A percentile compares a stretch with the other conserved stretches of the same genome.
These are phyloP conservation scores for Nebria salina DNA, from an alignment of 2,888 invertebrate species.

Conservation along the genomic window DNA sequence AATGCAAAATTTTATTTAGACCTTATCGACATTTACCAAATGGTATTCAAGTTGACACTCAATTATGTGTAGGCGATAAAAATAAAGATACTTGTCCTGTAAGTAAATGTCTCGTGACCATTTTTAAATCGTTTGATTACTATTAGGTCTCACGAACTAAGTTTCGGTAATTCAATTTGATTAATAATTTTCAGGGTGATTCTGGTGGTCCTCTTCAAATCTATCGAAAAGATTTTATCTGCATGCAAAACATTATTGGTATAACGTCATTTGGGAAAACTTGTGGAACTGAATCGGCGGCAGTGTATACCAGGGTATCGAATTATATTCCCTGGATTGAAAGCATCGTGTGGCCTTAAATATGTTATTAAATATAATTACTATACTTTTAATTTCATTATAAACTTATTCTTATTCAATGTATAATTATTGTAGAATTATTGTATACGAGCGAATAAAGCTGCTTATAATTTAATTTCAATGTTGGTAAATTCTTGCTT, in stretches of 20 bases:
- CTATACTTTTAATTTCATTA: neutral
- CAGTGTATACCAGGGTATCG: conserved; percentile 68
- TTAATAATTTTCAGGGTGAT: conserved; percentile 69
- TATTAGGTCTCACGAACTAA: neutral
- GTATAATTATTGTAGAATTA: too few species aligned
- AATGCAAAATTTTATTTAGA: neutral
- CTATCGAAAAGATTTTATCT: conserved; percentile 65
- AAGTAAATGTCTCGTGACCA: neutral
- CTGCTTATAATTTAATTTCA: too few species aligned
- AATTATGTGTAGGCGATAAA: conserved; percentile 27
- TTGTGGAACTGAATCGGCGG: conserved; percentile 66
- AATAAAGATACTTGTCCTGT: conserved; percentile 32
- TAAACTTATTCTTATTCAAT: neutral
- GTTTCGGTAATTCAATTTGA: neutral
- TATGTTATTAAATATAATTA: neutral
- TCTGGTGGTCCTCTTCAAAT: conserved; percentile 77
- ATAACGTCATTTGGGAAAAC: conserved; percentile 69
- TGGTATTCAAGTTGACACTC: neutral
- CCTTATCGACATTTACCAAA: neutral
- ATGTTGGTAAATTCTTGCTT: too few species aligned
- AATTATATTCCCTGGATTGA: conserved; percentile 70
- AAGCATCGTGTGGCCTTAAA: conserved; percentile 63
- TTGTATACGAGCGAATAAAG: too few species aligned
- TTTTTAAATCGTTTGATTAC: too few species aligned
- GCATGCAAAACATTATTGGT: conserved; percentile 68